phyloP scores from a whole-genome alignment of 2,797 vertebrate genomes.

The Pantherophis alleghaniensis region DNA sequence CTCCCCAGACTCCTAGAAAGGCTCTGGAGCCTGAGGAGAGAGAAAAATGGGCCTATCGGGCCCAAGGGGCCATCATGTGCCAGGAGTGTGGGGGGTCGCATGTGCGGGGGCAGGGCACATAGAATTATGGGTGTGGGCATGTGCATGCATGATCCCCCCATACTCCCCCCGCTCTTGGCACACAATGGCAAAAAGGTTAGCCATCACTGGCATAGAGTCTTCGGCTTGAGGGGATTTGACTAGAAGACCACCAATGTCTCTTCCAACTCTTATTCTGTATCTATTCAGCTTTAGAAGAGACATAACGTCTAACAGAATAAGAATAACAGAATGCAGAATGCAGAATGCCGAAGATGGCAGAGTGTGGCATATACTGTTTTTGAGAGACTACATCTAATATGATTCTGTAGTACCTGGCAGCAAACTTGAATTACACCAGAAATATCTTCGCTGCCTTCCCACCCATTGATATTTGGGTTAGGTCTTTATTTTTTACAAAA shows the following conservation, averaged over 20 bases:
- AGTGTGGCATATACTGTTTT: background rate
- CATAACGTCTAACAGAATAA: background rate
- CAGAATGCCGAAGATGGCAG: background rate
- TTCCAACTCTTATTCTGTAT: background rate
- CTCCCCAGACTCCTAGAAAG: too few relatives aligned
- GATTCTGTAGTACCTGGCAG: slow-evolving; percentile 47
- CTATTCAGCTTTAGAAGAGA: background rate
- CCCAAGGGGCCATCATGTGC: too few relatives aligned
- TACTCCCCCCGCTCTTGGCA: too few relatives aligned
- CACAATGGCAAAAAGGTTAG: too few relatives aligned
- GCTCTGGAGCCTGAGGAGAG: too few relatives aligned
- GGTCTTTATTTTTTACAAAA: background rate
- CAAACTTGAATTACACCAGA: slow-evolving; percentile 32
- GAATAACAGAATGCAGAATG: background rate
- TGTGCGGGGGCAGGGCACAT: too few relatives aligned
- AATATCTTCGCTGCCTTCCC: slow-evolving; percentile 42
- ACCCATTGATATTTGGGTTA: background rate
- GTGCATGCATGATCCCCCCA: too few relatives aligned
- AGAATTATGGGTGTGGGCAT: too few relatives aligned
- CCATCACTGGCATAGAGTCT: background rate
- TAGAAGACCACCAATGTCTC: background rate
- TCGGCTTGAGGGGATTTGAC: background rate
- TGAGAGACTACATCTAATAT: slow-evolving; percentile 17
- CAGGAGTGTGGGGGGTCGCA: too few relatives aligned
- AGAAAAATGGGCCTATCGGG: too few relatives aligned